Conservation (phyloP, 2,113 vertebrate genomes). For the Hyperopisus bebe region DNA sequence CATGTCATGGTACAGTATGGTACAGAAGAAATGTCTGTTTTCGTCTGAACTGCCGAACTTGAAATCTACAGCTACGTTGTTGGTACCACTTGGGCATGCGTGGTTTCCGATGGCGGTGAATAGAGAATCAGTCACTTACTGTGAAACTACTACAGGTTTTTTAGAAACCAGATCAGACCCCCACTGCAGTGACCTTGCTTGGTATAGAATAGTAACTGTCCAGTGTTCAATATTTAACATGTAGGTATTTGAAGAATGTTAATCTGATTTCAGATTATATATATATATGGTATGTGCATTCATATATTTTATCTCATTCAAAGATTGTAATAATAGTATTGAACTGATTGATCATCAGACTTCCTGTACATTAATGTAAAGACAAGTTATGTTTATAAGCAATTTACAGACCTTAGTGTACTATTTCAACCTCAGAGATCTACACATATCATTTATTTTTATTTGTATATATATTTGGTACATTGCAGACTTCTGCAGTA, state of each 20-base stretch:
- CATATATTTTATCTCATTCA: conserved; percentile 50
- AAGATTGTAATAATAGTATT: conserved; percentile 49
- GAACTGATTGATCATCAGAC: conserved; percentile 42
- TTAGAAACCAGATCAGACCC: background rate
- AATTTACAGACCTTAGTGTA: conserved; percentile 52
- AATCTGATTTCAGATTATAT: background rate
- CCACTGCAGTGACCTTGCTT: background rate
- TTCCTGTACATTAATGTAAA: conserved; percentile 46
- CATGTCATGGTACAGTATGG: no score
- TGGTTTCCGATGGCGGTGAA: background rate
- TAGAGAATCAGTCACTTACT: background rate
- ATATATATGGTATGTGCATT: background rate
- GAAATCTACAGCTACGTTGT: background rate
- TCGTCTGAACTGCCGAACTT: background rate
- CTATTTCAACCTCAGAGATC: conserved; percentile 44
- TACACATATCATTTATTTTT: conserved; percentile 34
- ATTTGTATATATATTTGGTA: conserved; percentile 57
- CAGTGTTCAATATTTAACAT: conserved; percentile 68
- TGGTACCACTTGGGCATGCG: background rate
- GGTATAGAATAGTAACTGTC: conserved; percentile 34
- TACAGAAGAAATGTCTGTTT: background rate
- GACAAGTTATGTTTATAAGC: conserved; percentile 14
- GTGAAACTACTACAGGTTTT: background rate
- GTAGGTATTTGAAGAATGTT: background rate
- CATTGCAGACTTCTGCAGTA: background rate